These are phyloP conservation scores for Amblyteles armatorius DNA, from an alignment of 2,888 invertebrate genomes.

Conservation along the genomic window DNA sequence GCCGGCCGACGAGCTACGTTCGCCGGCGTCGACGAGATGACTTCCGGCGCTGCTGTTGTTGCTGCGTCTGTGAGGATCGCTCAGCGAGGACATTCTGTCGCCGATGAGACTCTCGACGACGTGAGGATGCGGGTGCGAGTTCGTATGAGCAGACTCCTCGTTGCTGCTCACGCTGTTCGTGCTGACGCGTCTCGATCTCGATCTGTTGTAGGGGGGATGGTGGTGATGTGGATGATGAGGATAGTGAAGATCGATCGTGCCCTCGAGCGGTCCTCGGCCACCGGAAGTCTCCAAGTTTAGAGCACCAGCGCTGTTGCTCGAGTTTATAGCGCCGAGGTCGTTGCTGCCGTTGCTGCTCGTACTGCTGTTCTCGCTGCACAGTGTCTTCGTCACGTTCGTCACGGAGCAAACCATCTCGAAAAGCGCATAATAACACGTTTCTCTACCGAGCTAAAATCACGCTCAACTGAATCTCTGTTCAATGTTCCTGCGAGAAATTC, in stretches of 20 bases:
- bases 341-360: constrained; percentile 59
- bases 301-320: constrained; percentile 17
- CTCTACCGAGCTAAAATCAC: constrained; percentile 42
- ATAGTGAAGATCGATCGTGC: constrained; percentile 50
- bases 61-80: constrained; percentile 76
- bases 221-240: constrained; percentile 57
- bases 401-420: constrained; percentile 84
- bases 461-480: not conserved
- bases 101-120: constrained; percentile 71
- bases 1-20: constrained; percentile 82
- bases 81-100: constrained; percentile 81
- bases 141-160: constrained; percentile 74
- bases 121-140: constrained; percentile 73
- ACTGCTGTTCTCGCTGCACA: constrained; percentile 69
- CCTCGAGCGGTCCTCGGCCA: constrained; percentile 55
- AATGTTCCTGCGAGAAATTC: not conserved
- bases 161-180: constrained; percentile 53
- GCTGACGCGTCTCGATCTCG: constrained; percentile 59
- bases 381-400: constrained; percentile 79
- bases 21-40: constrained; percentile 76
- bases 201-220: constrained; percentile 50
- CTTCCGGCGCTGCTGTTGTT: constrained; percentile 51
- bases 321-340: constrained; percentile 36
- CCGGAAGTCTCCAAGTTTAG: constrained; percentile 63
- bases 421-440: constrained; percentile 80